Evolutionary conservation across 2,113 vertebrate species (phyloP).

Genomic region (Oryctolagus cuniculus): DNA sequence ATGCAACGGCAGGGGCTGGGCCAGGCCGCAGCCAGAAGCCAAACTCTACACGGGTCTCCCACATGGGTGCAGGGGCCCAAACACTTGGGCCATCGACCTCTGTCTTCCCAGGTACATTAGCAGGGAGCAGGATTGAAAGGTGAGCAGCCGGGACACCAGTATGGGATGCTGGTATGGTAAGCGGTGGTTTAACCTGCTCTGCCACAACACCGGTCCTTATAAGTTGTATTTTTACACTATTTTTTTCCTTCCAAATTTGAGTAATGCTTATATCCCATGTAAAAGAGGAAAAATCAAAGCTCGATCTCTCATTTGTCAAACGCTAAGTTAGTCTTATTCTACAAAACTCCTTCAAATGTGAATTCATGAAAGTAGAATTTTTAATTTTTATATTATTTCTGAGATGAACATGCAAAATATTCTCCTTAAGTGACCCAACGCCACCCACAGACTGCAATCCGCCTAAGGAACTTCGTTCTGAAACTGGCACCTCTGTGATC

Average conservation of each 20-base stretch:
- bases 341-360: neutral
- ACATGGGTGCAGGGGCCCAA: no score
- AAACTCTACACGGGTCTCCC: no score
- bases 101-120: no score
- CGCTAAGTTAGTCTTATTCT: fast-evolving
- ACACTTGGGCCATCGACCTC: no score
- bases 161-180: no score
- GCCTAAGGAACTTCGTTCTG: neutral
- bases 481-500: neutral
- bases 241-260: neutral
- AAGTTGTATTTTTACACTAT: fast-evolving
- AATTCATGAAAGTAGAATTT: neutral
- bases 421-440: neutral
- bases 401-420: neutral
- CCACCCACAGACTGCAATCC: neutral
- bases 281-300: neutral
- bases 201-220: no score
- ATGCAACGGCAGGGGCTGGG: no score
- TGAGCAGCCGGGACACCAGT: no score
- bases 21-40: no score
- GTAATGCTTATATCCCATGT: neutral
- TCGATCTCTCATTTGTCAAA: neutral
- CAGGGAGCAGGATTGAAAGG: no score
- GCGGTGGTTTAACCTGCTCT: no score
- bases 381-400: neutral